Percentiles rank a stretch among this genome's conserved stretches.
phyloP scores from a whole-genome alignment of 2,888 invertebrate species.

The Aromia moschata region DNA sequence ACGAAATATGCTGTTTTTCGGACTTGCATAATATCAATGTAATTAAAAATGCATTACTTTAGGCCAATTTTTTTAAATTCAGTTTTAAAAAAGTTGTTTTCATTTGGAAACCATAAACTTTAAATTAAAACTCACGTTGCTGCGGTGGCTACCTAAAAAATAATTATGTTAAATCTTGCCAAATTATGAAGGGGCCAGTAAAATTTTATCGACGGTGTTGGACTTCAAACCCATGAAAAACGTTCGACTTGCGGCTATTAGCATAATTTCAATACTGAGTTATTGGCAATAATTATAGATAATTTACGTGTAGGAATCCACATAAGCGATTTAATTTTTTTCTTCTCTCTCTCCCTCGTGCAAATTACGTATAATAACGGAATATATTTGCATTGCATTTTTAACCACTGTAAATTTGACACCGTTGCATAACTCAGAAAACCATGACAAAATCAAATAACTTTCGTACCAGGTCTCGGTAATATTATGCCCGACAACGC shows the following conservation, averaged over 20 bases:
- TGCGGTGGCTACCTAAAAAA: not conserved
- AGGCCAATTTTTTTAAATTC: too few relatives aligned
- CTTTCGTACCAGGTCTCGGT: slow-evolving; percentile 1
- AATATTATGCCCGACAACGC: slow-evolving; percentile 18
- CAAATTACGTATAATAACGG: slow-evolving; percentile 10
- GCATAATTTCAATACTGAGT: slow-evolving; percentile 21
- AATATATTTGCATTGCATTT: slow-evolving; percentile 27
- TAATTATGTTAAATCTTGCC: slow-evolving; percentile 1
- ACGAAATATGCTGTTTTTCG: too few relatives aligned
- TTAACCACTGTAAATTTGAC: slow-evolving; percentile 13
- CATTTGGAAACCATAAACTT: too few relatives aligned
- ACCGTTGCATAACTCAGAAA: slow-evolving; percentile 7
- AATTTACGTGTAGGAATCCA: slow-evolving; percentile 20
- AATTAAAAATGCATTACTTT: too few relatives aligned
- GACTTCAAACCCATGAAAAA: slow-evolving; percentile 14
- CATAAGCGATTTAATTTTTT: slow-evolving; percentile 12
- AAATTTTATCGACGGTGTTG: slow-evolving; percentile 13
- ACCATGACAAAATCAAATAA: slow-evolving; percentile 30
- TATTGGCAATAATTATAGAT: slow-evolving; percentile 23
- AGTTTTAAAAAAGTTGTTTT: too few relatives aligned
- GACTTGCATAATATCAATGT: too few relatives aligned
- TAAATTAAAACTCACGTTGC: too few relatives aligned
- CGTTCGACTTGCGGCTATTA: slow-evolving; percentile 11
- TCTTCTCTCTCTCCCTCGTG: slow-evolving; percentile 1
- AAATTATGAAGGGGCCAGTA: slow-evolving; percentile 9